Evolutionary conservation across 2,888 invertebrate species (phyloP).

Genomic region (Clunio marinus): DNA sequence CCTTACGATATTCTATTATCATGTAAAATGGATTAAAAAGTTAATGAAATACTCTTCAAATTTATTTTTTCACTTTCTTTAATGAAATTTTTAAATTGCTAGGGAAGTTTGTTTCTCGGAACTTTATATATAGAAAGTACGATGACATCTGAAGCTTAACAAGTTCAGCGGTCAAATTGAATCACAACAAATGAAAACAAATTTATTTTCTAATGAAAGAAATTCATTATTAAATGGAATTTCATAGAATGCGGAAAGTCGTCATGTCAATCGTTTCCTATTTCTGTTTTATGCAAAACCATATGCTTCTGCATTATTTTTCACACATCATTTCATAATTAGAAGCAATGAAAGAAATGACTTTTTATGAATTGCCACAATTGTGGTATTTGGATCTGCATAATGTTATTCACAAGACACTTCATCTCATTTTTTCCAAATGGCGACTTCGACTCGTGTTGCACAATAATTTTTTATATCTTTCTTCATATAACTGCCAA

Average conservation of each 20-base stretch:
- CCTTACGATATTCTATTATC: conserved; percentile 10
- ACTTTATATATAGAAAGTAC: not conserved
- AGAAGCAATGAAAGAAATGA: conserved; percentile 2
- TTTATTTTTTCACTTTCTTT: not conserved
- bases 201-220: no score
- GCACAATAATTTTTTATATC: conserved; percentile 26
- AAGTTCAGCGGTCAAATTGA: not conserved
- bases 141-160: not conserved
- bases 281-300: not conserved
- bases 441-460: not conserved
- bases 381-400: conserved; percentile 18
- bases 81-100: conserved; percentile 21
- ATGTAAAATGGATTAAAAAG: conserved; percentile 37
- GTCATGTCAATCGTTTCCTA: no score
- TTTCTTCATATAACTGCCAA: not conserved
- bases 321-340: conserved; percentile 33
- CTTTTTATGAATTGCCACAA: conserved; percentile 22
- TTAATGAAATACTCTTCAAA: conserved; percentile 8
- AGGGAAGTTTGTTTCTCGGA: no score
- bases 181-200: no score
- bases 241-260: not conserved
- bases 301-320: conserved; percentile 16
- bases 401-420: conserved; percentile 8
- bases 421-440: not conserved
- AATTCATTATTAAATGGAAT: no score